phyloP scores from a whole-genome alignment of 2,888 invertebrate species.

The Koerneria pararmatus region DNA sequence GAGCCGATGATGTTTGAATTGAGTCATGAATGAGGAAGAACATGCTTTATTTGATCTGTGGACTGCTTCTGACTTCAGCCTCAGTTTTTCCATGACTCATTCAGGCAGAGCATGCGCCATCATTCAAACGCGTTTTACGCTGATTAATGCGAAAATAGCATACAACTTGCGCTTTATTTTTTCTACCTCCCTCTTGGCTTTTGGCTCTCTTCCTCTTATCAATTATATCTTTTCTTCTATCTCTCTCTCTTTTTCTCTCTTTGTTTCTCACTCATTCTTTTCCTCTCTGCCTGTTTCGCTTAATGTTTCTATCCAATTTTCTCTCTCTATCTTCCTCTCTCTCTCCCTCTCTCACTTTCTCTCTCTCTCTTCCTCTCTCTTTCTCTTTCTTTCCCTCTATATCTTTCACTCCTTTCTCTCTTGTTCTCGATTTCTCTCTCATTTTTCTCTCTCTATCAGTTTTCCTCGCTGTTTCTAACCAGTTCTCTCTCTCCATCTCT shows the following conservation, averaged over 20 bases:
- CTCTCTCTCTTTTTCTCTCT: neutral
- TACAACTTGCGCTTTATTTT: neutral
- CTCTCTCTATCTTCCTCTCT: conserved; percentile 15
- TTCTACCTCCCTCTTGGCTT: neutral
- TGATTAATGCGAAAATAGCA: conserved; percentile 4
- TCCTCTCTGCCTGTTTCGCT: conserved; percentile 17
- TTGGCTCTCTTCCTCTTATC: neutral
- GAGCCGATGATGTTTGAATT: too few species aligned
- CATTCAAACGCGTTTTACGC: too few species aligned
- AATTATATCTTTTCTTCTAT: neutral
- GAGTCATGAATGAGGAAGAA: too few species aligned
- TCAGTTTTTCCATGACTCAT: too few species aligned
- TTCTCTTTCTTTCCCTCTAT: too few species aligned
- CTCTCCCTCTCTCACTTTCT: neutral
- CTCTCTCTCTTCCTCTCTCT: too few species aligned
- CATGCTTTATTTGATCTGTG: too few species aligned
- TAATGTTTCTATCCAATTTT: conserved; percentile 23
- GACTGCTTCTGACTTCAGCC: too few species aligned
- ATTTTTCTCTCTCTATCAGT: conserved; percentile 21
- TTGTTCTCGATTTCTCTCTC: conserved; percentile 25
- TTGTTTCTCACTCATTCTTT: conserved; percentile 19
- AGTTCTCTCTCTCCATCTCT: conserved; percentile 15
- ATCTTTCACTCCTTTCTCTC: too few species aligned
- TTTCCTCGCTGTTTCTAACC: conserved; percentile 17
- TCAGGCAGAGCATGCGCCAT: too few species aligned